Evolutionary conservation across 2,113 vertebrate species (phyloP), one percentile per base, ranked within the genome.

Genomic region (Rhadina sibilatrix): DNA sequence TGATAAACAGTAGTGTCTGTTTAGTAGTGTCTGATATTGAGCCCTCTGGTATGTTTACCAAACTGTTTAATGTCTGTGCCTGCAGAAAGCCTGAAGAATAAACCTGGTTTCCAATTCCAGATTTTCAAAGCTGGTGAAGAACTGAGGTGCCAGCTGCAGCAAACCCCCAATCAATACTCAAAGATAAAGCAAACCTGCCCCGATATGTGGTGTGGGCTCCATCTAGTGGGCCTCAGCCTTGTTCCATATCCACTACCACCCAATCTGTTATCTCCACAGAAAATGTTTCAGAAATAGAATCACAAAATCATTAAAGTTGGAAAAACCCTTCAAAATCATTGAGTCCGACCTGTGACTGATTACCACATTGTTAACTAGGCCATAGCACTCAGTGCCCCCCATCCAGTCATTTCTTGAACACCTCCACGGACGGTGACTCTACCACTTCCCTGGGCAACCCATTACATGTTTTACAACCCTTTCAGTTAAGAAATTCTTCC

Each of bases 171-270:
- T 11, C 61, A 27, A 6, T 3, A 13, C 38, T 76, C 12, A 22
- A 27, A 77, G 16, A 42, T 4, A 59, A 60, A 50, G 42, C 10
- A 47, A 54, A 81, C 10, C 6, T 25, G 16, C 6, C 15, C 47
- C 0, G 1, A 33, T 18, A 46, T 54, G 94, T 38, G 72, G 6
- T 8, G 3, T 31, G 49, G 86, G 81, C 96, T 79, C 97, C 96
- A 96, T 22, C 97, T 97, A 96, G 95, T 3, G 96, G 90, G 37
- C 14, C 46, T 75, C 79, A 42, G 44, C 40, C 50, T 52, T 65
- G 22, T 6, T 61, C 40, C 1, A 0, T 21, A 38, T 4, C 0
- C 0, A 0, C 59, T 57, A 11, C 1, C 9, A 24, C 27, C 12
- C 23, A 17, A 63, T 25, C 23, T 5, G 28, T 28, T 9, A 75